Evolutionary conservation across 1,140 invertebrate species (phyloP).

Genomic region (Euwallacea similis): DNA sequence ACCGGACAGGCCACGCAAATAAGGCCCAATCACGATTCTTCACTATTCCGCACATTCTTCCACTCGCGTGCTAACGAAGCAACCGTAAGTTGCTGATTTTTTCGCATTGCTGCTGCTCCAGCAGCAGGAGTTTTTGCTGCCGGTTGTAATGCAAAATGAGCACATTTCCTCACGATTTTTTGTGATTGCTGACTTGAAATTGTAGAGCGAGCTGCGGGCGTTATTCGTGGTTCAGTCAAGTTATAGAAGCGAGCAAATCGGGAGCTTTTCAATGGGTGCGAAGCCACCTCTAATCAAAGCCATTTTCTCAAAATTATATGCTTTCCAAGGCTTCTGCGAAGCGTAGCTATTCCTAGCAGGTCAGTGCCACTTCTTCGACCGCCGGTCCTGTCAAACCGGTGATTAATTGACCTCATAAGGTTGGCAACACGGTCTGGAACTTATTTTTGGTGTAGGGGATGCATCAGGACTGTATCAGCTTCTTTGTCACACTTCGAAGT

Average conservation of each 20-base stretch:
- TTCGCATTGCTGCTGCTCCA: not conserved
- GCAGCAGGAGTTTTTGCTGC: slow-evolving; percentile 1
- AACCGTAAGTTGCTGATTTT: not conserved
- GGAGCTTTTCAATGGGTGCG: too few species aligned
- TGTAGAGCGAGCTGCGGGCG: not conserved
- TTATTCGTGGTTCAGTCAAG: too few species aligned
- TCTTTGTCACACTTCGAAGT: too few species aligned
- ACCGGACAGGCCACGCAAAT: not conserved
- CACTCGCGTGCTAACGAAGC: not conserved
- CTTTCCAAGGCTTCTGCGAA: not conserved
- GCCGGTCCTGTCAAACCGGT: not conserved
- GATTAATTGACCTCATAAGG: slow-evolving; percentile 1
- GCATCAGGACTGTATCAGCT: too few species aligned
- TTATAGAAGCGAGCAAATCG: too few species aligned
- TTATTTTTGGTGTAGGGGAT: not conserved
- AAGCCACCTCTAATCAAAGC: too few species aligned
- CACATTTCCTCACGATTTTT: not conserved
- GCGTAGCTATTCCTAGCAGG: not conserved
- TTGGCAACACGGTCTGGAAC: not conserved
- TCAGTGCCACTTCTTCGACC: not conserved
- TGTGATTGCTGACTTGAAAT: slow-evolving; percentile 1
- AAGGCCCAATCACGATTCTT: not conserved
- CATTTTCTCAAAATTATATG: not conserved
- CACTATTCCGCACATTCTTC: not conserved
- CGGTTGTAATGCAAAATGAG: not conserved